A percentile compares a stretch with the other conserved stretches of the same genome.
These are phyloP conservation scores for Rotaria sp. DNA, from an alignment of 2,888 invertebrate species.

Conservation along the genomic window DNA sequence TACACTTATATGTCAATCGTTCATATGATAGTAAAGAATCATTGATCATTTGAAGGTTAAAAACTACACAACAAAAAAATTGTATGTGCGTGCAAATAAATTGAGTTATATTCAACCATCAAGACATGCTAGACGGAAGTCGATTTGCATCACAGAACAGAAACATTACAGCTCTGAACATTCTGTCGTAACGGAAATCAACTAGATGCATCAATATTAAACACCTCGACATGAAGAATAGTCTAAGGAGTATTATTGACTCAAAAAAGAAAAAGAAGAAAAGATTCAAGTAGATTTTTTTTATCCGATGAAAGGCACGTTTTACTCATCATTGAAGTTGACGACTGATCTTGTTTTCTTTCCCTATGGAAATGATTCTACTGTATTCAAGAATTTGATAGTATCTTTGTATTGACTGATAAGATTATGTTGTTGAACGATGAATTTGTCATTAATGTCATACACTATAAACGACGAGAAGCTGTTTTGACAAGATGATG, in stretches of 20 bases:
- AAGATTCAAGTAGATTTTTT: background rate
- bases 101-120: background rate
- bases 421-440: background rate
- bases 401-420: background rate
- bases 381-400: background rate
- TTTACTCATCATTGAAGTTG: background rate
- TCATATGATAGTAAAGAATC: background rate
- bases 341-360: background rate
- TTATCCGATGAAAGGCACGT: background rate
- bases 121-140: background rate
- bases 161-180: background rate
- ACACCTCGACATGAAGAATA: background rate
- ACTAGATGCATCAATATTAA: background rate
- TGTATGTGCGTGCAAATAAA: background rate
- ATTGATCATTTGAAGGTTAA: background rate
- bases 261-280: background rate
- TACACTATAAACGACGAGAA: background rate
- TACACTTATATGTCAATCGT: too few species aligned
- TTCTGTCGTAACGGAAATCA: background rate
- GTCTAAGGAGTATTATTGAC: background rate
- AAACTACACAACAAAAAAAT: background rate
- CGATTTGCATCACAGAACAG: background rate
- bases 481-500: background rate
- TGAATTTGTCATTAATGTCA: background rate
- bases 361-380: background rate